Evolutionary conservation across 2,113 vertebrate species (phyloP).

Genomic region (Neogale vison): DNA sequence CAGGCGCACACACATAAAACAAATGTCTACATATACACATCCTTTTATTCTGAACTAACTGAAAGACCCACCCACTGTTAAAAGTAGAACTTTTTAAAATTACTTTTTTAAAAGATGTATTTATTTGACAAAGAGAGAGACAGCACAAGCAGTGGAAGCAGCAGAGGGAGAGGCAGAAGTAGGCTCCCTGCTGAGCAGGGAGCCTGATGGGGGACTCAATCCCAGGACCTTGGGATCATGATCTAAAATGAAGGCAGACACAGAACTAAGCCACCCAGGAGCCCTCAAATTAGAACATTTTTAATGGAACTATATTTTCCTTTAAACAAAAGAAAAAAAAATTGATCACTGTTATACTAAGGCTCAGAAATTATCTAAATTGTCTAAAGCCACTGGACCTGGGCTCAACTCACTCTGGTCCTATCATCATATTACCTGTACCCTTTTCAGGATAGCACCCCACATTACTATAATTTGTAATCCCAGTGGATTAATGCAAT

Average conservation of each 20-base stretch:
- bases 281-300: neutral
- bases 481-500: neutral
- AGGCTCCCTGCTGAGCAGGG: no score
- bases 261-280: no score
- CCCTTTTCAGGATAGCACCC: neutral
- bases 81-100: neutral
- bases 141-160: no score
- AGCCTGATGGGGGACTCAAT: no score
- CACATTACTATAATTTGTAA: neutral
- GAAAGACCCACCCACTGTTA: neutral
- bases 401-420: neutral
- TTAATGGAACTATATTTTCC: neutral
- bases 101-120: no score
- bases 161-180: no score
- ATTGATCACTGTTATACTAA: neutral
- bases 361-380: neutral
- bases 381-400: neutral
- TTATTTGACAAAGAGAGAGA: no score
- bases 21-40: neutral
- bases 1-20: neutral
- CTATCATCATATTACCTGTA: neutral
- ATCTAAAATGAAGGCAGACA: no score
- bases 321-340: neutral
- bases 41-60: neutral
- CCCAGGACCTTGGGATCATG: no score